Conservation (phyloP, 1,140 invertebrate genomes). For the Drosophila sucinea region DNA sequence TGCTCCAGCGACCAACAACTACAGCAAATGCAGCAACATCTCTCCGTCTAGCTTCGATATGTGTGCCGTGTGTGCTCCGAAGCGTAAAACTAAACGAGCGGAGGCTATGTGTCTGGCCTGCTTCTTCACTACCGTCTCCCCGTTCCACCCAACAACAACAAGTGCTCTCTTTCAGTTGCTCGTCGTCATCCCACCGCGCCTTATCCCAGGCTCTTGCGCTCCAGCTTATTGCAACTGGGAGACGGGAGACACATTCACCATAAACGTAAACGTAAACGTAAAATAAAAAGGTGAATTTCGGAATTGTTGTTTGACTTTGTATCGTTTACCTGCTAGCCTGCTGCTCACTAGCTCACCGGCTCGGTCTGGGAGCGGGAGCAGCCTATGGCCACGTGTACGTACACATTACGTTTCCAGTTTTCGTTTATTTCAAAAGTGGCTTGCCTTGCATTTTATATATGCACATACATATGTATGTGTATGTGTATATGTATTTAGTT, state of each 20-base stretch:
- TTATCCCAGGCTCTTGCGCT: background rate
- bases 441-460: constrained; percentile 11
- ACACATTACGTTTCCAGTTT: constrained; percentile 15
- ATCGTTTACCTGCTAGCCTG: constrained; percentile 43
- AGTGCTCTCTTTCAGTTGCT: constrained; percentile 9
- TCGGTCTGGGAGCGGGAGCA: constrained; percentile 12
- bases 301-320: constrained; percentile 77
- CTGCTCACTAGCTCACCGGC: constrained; percentile 4
- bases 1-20: constrained; percentile 12
- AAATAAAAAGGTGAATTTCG: constrained; percentile 64
- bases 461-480: background rate
- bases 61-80: constrained; percentile 52
- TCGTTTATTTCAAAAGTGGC: constrained; percentile 23
- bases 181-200: constrained; percentile 7
- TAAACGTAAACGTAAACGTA: constrained; percentile 67
- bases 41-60: constrained; percentile 52
- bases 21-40: constrained; percentile 5
- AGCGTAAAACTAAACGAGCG: constrained; percentile 80
- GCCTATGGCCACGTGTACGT: constrained; percentile 21
- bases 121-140: background rate
- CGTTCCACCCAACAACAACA: background rate
- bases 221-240: constrained; percentile 33
- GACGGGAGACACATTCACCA: constrained; percentile 64
- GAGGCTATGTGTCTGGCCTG: constrained; percentile 31
- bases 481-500: constrained; percentile 69